Evolutionary conservation across 2,797 vertebrate species (phyloP).

Genomic region (Podarcis lilfordi): DNA sequence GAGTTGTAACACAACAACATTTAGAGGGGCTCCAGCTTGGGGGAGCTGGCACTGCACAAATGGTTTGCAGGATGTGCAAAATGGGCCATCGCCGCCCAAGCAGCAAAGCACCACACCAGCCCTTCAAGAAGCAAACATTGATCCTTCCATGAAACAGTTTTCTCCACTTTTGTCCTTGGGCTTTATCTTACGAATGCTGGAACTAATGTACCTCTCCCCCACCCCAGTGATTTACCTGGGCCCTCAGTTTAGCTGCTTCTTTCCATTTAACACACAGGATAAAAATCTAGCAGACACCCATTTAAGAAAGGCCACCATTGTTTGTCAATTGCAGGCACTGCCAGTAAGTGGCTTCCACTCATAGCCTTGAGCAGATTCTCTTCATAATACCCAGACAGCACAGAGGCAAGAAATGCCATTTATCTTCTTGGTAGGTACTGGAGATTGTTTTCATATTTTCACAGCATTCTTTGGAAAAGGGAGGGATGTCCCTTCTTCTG

Average conservation of each 20-base stretch:
- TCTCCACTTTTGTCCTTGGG: background rate
- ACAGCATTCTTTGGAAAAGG: background rate
- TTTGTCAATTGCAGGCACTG: background rate
- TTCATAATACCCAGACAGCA: constrained; percentile 41
- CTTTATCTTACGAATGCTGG: accelerated
- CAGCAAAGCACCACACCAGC: too few relatives aligned
- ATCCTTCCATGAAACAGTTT: background rate
- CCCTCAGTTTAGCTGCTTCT: background rate
- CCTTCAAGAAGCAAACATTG: background rate
- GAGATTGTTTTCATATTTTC: constrained; percentile 66
- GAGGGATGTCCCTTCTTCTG: too few relatives aligned
- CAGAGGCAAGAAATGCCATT: constrained; percentile 62
- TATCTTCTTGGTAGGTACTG: constrained; percentile 57
- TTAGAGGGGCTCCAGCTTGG: too few relatives aligned
- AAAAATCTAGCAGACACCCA: background rate
- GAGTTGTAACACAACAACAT: too few relatives aligned
- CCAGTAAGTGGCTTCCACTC: background rate
- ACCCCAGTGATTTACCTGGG: accelerated
- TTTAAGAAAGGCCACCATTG: background rate
- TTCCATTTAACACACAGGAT: accelerated
- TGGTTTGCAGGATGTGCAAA: background rate
- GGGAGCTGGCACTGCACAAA: too few relatives aligned
- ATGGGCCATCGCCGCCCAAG: background rate
- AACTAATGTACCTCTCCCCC: background rate
- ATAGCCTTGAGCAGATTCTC: constrained; percentile 24